Evolutionary conservation across 1,140 invertebrate genomes (phyloP).

Genomic region (Vollenhovia emeryi): DNA sequence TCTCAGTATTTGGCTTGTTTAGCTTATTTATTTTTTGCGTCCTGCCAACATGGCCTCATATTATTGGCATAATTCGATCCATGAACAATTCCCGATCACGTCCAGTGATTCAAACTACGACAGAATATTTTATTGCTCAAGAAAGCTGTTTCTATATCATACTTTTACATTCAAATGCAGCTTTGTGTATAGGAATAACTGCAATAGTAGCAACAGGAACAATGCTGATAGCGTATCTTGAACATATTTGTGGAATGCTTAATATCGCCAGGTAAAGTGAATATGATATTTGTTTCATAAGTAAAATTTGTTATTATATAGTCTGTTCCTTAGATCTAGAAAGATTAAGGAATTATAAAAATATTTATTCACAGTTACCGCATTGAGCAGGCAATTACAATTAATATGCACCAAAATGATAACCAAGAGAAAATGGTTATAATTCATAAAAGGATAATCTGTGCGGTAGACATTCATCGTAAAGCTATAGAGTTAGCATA

Average conservation of each 20-base stretch:
- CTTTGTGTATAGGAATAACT: not conserved
- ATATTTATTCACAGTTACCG: constrained; percentile 9
- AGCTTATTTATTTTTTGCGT: not conserved
- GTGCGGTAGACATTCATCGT: constrained; percentile 33
- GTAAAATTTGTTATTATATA: too few relatives aligned
- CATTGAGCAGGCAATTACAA: constrained; percentile 2
- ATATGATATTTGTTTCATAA: not conserved
- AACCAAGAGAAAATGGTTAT: not conserved
- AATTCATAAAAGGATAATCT: not conserved
- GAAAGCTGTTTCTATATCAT: constrained; percentile 5
- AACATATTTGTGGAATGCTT: constrained; percentile 2
- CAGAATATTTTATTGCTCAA: constrained; percentile 12
- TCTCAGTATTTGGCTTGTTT: not conserved
- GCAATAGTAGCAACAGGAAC: not conserved
- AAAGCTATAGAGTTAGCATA: constrained; percentile 18
- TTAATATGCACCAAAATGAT: not conserved
- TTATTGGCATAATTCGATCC: not conserved
- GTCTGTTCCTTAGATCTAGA: not conserved
- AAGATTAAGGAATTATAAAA: not conserved
- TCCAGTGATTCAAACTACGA: not conserved
- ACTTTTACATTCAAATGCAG: not conserved
- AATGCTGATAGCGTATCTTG: not conserved
- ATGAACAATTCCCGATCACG: not conserved
- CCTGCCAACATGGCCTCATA: not conserved
- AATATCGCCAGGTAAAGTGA: not conserved